These are phyloP conservation scores for Hemiprocne comata DNA, from an alignment of 2,113 vertebrate species.

Conservation along the genomic window DNA sequence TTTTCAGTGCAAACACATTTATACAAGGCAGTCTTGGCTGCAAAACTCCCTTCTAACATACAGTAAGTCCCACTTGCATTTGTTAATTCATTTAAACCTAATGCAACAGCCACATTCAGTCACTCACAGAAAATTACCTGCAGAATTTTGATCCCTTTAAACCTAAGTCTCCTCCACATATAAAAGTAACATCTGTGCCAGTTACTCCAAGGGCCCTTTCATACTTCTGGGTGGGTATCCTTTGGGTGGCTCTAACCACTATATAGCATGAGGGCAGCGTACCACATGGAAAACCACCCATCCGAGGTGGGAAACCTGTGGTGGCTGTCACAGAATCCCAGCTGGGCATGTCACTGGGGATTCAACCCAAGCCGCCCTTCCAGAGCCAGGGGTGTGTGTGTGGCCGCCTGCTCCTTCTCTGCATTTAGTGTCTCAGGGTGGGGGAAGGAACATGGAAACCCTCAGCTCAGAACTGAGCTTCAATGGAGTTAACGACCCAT, in stretches of 20 bases:
- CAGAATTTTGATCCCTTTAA: conserved; percentile 80
- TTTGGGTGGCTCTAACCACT: conserved; percentile 34
- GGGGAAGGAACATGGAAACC: conserved; percentile 49
- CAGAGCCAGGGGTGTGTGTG: neutral
- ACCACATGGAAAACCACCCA: neutral
- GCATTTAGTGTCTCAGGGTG: neutral
- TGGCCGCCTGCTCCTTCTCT: conserved; percentile 25
- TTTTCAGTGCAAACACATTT: conserved; percentile 94
- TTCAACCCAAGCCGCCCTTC: neutral
- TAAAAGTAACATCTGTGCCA: conserved; percentile 70
- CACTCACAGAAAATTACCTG: conserved; percentile 82
- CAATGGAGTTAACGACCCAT: conserved; percentile 62
- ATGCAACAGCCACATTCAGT: conserved; percentile 85
- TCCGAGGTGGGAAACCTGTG: neutral
- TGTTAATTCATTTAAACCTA: conserved; percentile 82
- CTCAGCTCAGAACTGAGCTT: conserved; percentile 66
- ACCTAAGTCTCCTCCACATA: conserved; percentile 73
- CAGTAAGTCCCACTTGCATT: conserved; percentile 86
- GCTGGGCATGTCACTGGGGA: neutral
- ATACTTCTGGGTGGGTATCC: conserved; percentile 58
- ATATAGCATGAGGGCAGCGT: neutral
- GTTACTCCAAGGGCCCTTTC: conserved; percentile 73
- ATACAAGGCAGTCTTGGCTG: conserved; percentile 92
- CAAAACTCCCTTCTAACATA: conserved; percentile 86
- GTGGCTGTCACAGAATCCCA: neutral